These are phyloP conservation scores for Datnioides undecimradiatus DNA, from an alignment of 2,113 vertebrate species.

Conservation along the genomic window DNA sequence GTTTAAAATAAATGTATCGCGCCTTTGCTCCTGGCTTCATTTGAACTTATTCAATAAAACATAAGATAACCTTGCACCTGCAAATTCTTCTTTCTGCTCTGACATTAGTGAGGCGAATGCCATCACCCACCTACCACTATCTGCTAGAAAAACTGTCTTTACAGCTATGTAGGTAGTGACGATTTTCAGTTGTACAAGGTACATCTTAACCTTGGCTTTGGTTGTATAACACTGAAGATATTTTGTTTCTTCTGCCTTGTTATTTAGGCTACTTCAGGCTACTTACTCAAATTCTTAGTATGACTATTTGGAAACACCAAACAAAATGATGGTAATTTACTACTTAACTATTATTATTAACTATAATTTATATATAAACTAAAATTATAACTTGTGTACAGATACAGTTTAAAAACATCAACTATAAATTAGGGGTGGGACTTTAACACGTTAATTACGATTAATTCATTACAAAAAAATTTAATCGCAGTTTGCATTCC, in stretches of 20 bases:
- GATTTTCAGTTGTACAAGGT: background rate
- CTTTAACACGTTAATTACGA: no score
- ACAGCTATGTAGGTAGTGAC: slow-evolving; percentile 13
- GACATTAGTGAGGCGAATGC: slow-evolving; percentile 19
- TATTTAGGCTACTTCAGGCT: background rate
- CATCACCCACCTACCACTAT: background rate
- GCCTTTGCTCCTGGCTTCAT: background rate
- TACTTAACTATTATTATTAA: background rate
- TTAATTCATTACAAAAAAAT: no score
- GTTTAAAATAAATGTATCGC: background rate
- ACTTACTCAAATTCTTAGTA: no score
- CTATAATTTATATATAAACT: background rate
- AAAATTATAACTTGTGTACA: background rate
- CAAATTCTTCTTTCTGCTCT: slow-evolving; percentile 6
- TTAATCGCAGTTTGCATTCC: no score
- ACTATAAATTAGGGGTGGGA: no score
- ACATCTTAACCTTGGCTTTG: slow-evolving; percentile 31
- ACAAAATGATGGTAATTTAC: background rate
- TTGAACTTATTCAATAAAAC: slow-evolving; percentile 24
- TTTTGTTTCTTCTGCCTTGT: background rate
- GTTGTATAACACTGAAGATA: background rate
- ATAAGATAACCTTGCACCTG: slow-evolving; percentile 32
- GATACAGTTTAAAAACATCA: no score
- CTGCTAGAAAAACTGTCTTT: slow-evolving; percentile 29
- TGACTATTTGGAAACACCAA: background rate